Conservation (phyloP, 2,888 invertebrate genomes). For the Conomelus anceps region DNA sequence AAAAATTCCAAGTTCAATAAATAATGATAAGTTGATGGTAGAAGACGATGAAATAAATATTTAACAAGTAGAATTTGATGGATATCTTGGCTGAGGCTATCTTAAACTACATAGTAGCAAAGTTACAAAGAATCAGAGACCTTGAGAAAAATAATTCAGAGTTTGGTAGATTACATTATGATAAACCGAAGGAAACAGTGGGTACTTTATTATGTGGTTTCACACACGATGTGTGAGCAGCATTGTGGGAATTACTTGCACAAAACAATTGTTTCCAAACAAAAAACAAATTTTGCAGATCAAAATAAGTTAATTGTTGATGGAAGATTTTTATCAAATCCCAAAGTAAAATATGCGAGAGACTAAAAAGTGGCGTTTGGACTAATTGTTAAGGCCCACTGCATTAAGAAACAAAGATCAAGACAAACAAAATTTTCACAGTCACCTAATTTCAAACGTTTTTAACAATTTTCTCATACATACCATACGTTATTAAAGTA, state of each 20-base stretch:
- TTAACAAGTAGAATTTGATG: not conserved
- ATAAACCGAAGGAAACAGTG: not conserved
- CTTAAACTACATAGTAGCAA: not conserved
- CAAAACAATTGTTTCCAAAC: not conserved
- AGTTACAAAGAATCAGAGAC: not conserved
- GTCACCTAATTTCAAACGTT: not conserved
- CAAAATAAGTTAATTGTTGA: not conserved
- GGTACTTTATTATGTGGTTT: not conserved
- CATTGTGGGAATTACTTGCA: not conserved
- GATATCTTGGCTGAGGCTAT: not conserved
- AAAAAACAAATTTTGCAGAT: not conserved
- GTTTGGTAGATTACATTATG: not conserved
- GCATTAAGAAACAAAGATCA: not conserved
- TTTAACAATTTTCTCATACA: not conserved
- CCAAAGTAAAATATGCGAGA: not conserved
- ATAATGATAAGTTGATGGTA: not conserved
- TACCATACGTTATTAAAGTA: not conserved
- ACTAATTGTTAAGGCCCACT: not conserved
- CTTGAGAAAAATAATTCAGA: not conserved
- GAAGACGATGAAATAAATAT: no score
- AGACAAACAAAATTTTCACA: not conserved
- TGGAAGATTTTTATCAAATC: not conserved
- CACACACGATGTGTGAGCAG: not conserved
- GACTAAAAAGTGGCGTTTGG: not conserved
- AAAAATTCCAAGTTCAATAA: no score